Base-by-base conservation (phyloP, 2,888 invertebrate genomes). In the Drepanosiphum platanoidis region DNA sequence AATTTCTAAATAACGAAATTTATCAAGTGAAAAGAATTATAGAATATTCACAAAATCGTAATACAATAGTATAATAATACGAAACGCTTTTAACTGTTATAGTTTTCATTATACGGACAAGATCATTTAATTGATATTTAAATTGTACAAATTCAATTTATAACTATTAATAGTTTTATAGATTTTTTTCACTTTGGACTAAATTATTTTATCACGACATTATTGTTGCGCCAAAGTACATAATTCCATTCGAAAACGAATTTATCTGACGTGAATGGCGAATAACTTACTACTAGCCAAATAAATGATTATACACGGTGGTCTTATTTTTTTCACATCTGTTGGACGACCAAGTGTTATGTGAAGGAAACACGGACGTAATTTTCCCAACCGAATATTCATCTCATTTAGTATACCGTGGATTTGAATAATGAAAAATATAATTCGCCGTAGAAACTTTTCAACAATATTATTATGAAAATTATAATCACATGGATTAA, bases 401-500 rank as follows among this genome's bases (percentile, higher is more conserved):
- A 68, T 22, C 8, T 68, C 8, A 68, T 18, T 34, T 4, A 4
- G 27, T n/a, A 58, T 3, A 34, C 52, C 18, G 61, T 39, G 39
- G n/a, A 42, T 30, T 78, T 78, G n/a, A n/a, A 78, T 39, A 42
- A 78, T 5, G 30, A 39, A 71, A 71, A 78, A 39, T 30, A 22
- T 2, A 78, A 78, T 39, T 64, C 64, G 39, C 39, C 22, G 77
- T 78, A 39, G 22, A 39, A 64, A 64, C 13, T 30, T 30, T 39
- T 61, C 30, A 30, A 39, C 5, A 77, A 39, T 8, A 61, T 8
- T 27, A 8, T 61, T 36, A 61, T 7, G 11, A 78, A 78, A 27
- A 36, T 77, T 77, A 61, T 61, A 77, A 77, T 77, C 27, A 11
- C 8, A 61, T 78, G 22, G 30, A 39, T 78, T 30, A 61, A 78